Percentiles rank a stretch among this genome's conserved stretches.
phyloP scores from a whole-genome alignment of 2,113 vertebrate genomes.

The Talpa occidentalis region DNA sequence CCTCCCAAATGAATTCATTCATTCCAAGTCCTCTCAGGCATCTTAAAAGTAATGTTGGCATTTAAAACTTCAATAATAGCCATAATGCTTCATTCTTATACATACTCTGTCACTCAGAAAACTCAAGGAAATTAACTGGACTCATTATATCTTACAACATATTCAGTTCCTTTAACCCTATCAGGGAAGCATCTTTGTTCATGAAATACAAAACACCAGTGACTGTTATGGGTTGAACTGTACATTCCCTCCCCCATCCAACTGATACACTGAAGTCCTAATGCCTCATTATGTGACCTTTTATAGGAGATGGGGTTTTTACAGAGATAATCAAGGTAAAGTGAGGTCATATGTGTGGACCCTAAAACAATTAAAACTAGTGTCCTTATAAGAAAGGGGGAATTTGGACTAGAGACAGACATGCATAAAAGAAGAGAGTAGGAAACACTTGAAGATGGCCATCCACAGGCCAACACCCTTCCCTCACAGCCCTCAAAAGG shows the following conservation, averaged over 20 bases:
- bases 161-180: slow-evolving; percentile 35
- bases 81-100: slow-evolving; percentile 36
- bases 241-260: not conserved
- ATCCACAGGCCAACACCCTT: not conserved
- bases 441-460: not conserved
- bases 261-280: not conserved
- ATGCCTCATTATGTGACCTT: not conserved
- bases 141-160: not conserved
- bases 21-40: slow-evolving; percentile 54
- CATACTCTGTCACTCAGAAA: slow-evolving; percentile 45
- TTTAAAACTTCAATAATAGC: slow-evolving; percentile 64
- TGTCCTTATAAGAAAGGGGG: not conserved
- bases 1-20: slow-evolving; percentile 49
- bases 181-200: not conserved
- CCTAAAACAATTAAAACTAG: not conserved
- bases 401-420: not conserved
- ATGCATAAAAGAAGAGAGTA: not conserved
- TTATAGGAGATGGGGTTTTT: not conserved
- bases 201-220: not conserved
- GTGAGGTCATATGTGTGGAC: not conserved
- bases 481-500: not conserved
- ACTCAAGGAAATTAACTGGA: slow-evolving; percentile 53
- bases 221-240: not conserved
- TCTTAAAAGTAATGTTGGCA: not conserved
- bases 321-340: not conserved